Base-by-base conservation (phyloP, 2,797 vertebrate genomes). In the Sparidentex hasta region DNA sequence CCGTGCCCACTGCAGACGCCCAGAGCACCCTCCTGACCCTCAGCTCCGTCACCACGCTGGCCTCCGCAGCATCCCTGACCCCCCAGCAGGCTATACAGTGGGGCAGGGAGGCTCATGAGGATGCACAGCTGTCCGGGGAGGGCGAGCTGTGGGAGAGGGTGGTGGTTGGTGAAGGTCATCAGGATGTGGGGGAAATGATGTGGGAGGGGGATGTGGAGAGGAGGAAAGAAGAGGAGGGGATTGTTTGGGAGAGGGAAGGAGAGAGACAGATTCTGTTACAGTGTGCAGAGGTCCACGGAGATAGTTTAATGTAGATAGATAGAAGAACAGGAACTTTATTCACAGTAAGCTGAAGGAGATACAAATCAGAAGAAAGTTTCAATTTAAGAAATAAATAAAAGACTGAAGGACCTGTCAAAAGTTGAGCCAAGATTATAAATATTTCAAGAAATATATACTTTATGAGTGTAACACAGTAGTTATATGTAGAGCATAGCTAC, bases 241-340 rank as follows among this genome's bases (percentile, higher is more conserved):
- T 80, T 38, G 80, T 80, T 38, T 93, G 92, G 93, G 92, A 91
- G 43, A 78, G 63, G 16, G 87, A 89, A 20, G 69, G 82, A 29
- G 88, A 82, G 21, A 88, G 64, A 20, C 85, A 85, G 54, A 85
- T 89, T 55, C 63, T 93, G 66, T 78, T 87, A 21, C 90, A 91
- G 80, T 82, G 87, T 71, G 58, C 86, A 0, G 87, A 90, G 2
- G 85, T 75, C 27, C 80, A 86, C 12, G 81, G 82, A 79, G 82
- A 88, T 3, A 56, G 52, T 76, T 84, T 93, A 63, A 88, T 94
- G 16, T 90, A 92, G 76, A 66, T 90, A 92, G 76, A 66, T 16
- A 18, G 6, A 69, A 25, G 13, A 65, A 52, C 38, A 27, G 56
- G n/a, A 63, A 43, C 21, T 9, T 72, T 5, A 44, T 38, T 64